These are phyloP conservation scores for Caretta caretta DNA, from an alignment of 2,113 vertebrate genomes.

Conservation along the genomic window DNA sequence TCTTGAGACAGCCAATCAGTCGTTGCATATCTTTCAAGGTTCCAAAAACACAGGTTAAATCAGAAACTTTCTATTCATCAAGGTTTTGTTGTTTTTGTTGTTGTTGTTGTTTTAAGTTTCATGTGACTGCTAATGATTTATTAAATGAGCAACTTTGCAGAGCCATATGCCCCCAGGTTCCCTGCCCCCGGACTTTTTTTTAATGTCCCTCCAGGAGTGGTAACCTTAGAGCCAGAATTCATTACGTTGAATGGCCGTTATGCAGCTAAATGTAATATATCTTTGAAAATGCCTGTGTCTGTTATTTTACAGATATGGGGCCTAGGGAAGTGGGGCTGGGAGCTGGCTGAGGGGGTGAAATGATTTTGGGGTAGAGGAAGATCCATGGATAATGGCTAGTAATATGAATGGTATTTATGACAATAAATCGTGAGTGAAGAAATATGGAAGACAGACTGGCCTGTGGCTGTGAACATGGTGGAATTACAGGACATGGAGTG, in stretches of 20 bases:
- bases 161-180: background rate
- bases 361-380: background rate
- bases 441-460: background rate
- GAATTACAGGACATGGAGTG: background rate
- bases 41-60: background rate
- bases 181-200: background rate
- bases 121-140: background rate
- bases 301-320: background rate
- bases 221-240: constrained; percentile 60
- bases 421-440: background rate
- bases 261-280: constrained; percentile 13
- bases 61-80: background rate
- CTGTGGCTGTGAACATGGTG: background rate
- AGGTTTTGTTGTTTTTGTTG: background rate
- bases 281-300: constrained; percentile 17
- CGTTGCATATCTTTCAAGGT: background rate
- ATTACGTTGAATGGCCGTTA: constrained; percentile 40
- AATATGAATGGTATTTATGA: background rate
- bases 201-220: constrained; percentile 23
- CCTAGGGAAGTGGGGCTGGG: background rate
- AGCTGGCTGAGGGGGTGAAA: background rate
- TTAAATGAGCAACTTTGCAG: constrained; percentile 17
- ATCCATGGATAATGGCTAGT: background rate
- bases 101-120: background rate
- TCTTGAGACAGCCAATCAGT: background rate